A percentile compares a stretch with the other conserved stretches of the same genome.
Conservation (phyloP, 2,797 vertebrate species). For the Phrynocephalus forsythii region DNA sequence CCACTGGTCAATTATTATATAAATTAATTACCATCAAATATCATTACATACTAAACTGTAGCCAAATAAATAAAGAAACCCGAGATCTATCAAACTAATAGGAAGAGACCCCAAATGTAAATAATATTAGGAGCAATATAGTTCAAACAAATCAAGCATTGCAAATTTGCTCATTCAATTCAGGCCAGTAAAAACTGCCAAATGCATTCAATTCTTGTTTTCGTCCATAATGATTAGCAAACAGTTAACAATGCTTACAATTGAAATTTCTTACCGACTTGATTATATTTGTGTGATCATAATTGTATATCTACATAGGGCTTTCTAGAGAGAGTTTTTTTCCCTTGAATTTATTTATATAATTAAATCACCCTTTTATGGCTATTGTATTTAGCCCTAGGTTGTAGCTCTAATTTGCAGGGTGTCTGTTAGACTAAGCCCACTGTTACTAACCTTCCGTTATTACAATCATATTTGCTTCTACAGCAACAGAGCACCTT, state of each 20-base stretch:
- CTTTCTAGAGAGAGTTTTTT: slow-evolving; percentile 1
- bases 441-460: not conserved
- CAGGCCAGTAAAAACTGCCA: not conserved
- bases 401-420: not conserved
- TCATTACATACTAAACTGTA: not conserved
- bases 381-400: slow-evolving; percentile 2
- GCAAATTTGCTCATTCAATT: not conserved
- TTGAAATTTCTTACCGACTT: not conserved
- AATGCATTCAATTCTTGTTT: not conserved
- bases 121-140: not conserved
- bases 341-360: slow-evolving; percentile 9
- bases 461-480: not conserved
- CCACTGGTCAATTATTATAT: not conserved
- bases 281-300: not conserved
- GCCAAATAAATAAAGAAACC: not conserved
- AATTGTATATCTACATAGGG: not conserved
- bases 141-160: not conserved
- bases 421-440: not conserved
- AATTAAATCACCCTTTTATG: not conserved
- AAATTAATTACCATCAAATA: not conserved
- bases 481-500: not conserved
- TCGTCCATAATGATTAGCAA: not conserved
- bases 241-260: not conserved
- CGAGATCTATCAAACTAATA: not conserved
- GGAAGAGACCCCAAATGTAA: slow-evolving; percentile 5